Base-by-base conservation (phyloP, 2,888 invertebrate species). In the Iphiclides podalirius region DNA sequence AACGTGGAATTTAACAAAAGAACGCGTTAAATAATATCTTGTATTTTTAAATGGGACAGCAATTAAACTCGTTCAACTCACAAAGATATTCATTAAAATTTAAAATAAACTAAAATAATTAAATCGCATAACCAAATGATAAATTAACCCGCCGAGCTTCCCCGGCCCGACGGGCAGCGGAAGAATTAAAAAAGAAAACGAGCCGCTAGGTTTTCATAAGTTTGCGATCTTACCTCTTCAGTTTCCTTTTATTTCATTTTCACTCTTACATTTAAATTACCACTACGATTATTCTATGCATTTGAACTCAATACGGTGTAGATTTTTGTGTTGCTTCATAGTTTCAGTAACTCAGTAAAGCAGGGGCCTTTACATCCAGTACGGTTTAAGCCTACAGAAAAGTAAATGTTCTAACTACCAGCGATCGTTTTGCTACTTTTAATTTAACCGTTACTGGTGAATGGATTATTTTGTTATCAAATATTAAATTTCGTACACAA, bases 101-200 rank as follows among this genome's bases (percentile, higher is more conserved):
- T 34, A 31, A 39, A 15, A 35, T 31, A 41, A 6, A 47, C 17
- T 31, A 20, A 28, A 42, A 37, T 47, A 33, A 42, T 41, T 42
- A 47, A 41, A 36, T 36, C 31, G 6, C 40, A 31, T 23, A 34
- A 34, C 13, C 20, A 41, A 37, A 48, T 38, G 42, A 42, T 38
- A 43, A 43, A 43, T 43, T 33, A 48, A 42, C 37, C 42, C 14
- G 20, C 12, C 28, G 17, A 47, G 28, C 36, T 35, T 28, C 13
- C 4, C 23, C 33, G 8, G 34, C 34, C 14, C 23, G 15, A 34
- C 48, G 23, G 34, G n/a, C n/a, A n/a, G 37, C 11, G 12, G 23
- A 44, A 15, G 42, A 48, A 38, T 34, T 38, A 47, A n/a, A 36
- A 38, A 49, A 39, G 34, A 49, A 49, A 49, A 44, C 26, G 37